Evolutionary conservation across 2,888 invertebrate species (phyloP).

Genomic region (Chouioia cunea): DNA sequence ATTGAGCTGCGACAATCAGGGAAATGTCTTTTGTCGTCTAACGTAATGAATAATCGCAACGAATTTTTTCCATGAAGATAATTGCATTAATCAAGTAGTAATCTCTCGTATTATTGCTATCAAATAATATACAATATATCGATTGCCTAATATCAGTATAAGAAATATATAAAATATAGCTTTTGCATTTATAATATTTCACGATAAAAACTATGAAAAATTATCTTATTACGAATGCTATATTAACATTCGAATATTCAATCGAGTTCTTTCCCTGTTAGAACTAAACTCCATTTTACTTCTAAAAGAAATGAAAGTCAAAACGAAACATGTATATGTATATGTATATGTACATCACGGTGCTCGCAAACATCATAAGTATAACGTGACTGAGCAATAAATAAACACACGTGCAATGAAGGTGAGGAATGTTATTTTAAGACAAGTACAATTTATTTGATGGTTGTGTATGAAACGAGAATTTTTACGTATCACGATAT

Average conservation of each 20-base stretch:
- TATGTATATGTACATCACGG: no score
- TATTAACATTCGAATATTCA: background rate
- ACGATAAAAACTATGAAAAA: no score
- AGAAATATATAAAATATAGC: constrained; percentile 2
- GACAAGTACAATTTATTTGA: background rate
- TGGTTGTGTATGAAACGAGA: constrained; percentile 23
- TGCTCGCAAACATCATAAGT: constrained; percentile 19
- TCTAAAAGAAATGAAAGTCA: background rate
- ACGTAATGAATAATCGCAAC: background rate
- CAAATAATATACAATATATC: constrained; percentile 8
- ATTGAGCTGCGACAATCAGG: constrained; percentile 51
- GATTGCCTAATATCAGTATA: constrained; percentile 5
- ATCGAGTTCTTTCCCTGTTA: constrained; percentile 9
- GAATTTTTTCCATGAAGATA: background rate
- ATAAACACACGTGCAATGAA: constrained; percentile 12
- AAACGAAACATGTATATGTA: background rate
- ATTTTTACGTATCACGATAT: constrained; percentile 13
- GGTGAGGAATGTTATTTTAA: constrained; percentile 13
- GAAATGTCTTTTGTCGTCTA: constrained; percentile 32
- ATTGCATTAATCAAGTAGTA: constrained; percentile 3
- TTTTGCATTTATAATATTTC: background rate
- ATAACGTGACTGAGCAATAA: constrained; percentile 32
- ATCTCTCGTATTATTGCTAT: constrained; percentile 13
- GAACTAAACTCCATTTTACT: constrained; percentile 24
- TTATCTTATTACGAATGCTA: no score